A percentile compares a stretch with the other conserved stretches of the same genome.
Conservation (phyloP, 2,797 vertebrate species). For the Benthosema pterotum region DNA sequence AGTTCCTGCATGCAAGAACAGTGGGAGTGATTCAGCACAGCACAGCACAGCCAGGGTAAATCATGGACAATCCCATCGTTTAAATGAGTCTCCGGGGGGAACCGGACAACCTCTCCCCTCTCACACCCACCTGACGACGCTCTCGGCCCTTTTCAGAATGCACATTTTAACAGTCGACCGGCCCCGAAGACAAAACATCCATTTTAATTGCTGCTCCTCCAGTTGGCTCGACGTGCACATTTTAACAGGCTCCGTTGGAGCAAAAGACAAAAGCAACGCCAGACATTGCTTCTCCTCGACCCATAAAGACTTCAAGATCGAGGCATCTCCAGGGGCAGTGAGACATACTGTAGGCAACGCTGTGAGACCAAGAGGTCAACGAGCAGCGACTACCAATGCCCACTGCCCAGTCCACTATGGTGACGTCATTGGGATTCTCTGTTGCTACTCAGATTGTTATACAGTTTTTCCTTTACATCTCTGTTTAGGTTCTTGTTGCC, state of each 20-base stretch:
- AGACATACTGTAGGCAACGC: not conserved
- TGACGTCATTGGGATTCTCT: not conserved
- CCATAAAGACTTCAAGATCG: not conserved
- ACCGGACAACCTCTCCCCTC: conserved; percentile 67
- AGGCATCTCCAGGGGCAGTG: not conserved
- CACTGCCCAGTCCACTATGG: no score
- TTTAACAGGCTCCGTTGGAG: conserved; percentile 3
- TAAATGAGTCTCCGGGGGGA: conserved; percentile 53
- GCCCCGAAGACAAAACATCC: conserved; percentile 36
- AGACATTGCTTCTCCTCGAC: not conserved
- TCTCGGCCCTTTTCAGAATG: conserved; percentile 36
- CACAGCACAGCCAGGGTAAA: conserved; percentile 35
- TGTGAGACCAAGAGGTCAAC: not conserved
- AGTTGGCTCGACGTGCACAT: conserved; percentile 32
- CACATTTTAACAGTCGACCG: conserved; percentile 23
- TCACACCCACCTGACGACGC: conserved; percentile 71
- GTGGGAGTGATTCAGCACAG: conserved; percentile 62
- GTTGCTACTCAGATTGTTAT: not conserved
- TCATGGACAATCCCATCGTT: conserved; percentile 54
- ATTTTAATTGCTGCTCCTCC: conserved; percentile 36
- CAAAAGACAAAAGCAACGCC: not conserved
- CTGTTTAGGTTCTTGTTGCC: not conserved
- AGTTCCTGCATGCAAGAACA: conserved; percentile 63
- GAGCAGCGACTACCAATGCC: not conserved
- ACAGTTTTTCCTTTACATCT: not conserved